Evolutionary conservation across 2,888 invertebrate species (phyloP), one percentile per base, ranked within the genome.

Genomic region (Cheilosia vernalis): DNA sequence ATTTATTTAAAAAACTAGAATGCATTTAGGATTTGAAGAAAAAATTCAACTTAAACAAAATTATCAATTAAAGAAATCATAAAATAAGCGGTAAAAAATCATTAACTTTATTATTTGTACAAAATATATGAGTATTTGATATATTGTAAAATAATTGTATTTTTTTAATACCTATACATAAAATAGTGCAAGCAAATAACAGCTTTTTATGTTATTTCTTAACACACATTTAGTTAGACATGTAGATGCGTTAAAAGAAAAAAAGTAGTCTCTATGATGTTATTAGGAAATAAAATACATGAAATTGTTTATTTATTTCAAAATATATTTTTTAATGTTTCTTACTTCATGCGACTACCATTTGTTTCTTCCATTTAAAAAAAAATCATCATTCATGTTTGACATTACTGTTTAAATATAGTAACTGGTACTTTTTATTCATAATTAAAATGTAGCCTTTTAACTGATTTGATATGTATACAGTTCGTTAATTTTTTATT

Each of bases 381-480:
- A 72, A 78, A 72, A 72, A 40, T 55, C 21, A 53, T 37, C 74
- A 47, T 60, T 55, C 61, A 40, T 63, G 42, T 67, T 69, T 21
- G 33, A 17, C 72, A 44, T 51, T 42, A 58, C 64, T 19, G 24
- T 83, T 53, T 84, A 84, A 74, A 74, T 80, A 76, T 79, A 84
- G 60, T 63, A 76, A 70, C 69, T 69, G 60, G 47, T 69, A 69
- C 37, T 64, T 74, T 30, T 27, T 63, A 51, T 53, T 74, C 44
- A 76, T 58, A 64, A 70, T 47, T 70, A 74, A 80, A 85, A 87
- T 83, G 61, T 86, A 74, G 70, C 74, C 70, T 77, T 72, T 84
- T 53, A 87, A 84, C 73, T 73, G 80, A 87, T 80, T 80, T 90
- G 90, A 90, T 90, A 90, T 90, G 90, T 90, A 89, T 90, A 89